Percentiles rank a stretch among this genome's conserved stretches.
Conservation (phyloP, 2,888 invertebrate genomes). For the Melanchra persicariae region DNA sequence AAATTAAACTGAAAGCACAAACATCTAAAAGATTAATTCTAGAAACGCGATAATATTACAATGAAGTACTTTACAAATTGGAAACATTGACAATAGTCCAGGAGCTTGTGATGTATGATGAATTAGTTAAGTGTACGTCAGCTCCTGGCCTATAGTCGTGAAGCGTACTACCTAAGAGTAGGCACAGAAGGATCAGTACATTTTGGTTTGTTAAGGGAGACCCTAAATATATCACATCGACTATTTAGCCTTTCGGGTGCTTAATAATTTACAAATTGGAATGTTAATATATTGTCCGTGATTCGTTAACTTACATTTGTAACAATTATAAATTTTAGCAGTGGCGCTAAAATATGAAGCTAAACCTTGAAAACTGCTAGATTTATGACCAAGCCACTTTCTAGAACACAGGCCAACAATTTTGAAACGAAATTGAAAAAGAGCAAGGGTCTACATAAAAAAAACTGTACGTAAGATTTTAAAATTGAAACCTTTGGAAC, state of each 20-base stretch:
- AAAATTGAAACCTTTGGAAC: neutral
- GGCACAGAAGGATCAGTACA: conserved; percentile 91
- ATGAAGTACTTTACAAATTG: conserved; percentile 77
- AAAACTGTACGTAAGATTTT: too few species aligned
- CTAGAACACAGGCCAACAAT: neutral
- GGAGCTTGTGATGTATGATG: conserved; percentile 63
- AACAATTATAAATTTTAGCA: neutral
- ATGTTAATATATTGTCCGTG: conserved; percentile 74
- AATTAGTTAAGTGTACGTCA: conserved; percentile 53
- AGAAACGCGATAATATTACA: conserved; percentile 65
- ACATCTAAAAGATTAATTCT: conserved; percentile 67
- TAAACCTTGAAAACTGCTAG: too few species aligned
- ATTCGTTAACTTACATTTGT: conserved; percentile 49
- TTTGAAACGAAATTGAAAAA: neutral
- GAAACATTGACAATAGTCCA: conserved; percentile 70
- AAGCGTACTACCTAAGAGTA: conserved; percentile 80
- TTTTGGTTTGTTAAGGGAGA: conserved; percentile 88
- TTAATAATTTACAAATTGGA: conserved; percentile 74
- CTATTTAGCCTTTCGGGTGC: conserved; percentile 80
- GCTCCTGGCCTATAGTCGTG: conserved; percentile 68
- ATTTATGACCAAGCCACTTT: neutral
- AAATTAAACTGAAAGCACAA: conserved; percentile 70
- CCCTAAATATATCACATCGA: conserved; percentile 88
- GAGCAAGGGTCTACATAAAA: too few species aligned
- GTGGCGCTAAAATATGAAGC: neutral